Evolutionary conservation across 2,888 invertebrate species (phyloP), one percentile per base, ranked within the genome.

Genomic region (Aleiodes leptofemur): DNA sequence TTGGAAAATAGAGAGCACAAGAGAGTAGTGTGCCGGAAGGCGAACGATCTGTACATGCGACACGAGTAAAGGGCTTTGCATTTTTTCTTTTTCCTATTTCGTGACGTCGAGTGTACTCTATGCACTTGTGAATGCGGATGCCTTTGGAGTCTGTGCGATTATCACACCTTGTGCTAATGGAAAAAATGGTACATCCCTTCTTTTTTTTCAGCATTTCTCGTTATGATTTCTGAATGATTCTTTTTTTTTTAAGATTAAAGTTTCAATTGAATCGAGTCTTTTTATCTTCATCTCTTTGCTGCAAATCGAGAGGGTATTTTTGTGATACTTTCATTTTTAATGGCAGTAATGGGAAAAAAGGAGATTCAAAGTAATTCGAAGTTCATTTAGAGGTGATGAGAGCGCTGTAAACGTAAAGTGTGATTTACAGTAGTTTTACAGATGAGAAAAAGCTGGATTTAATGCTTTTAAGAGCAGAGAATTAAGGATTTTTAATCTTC

Each of bases 91-190:
- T 43, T 43, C 7, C 43, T 43, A 43, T 43, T 43, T 14, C 38
- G 66, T 51, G 50, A 34, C 43, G 64, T 57, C 64, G 64, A 57
- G 71, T 43, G 69, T 70, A 73, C 72, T 48, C 43, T 71, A 50
- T 53, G 64, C 66, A 16, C 64, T 64, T 23, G 64, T 64, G 64
- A 59, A 59, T 59, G 59, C 38, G 59, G 64, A 64, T 64, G 48
- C 64, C 64, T 64, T 64, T 64, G 48, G 43, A 64, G 64, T 64
- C 14, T 3, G 23, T 23, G 16, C 64, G 64, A 64, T 64, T 64
- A 64, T 64, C 64, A 48, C 64, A 48, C 64, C 64, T 61, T 5
- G 16, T 38, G 14, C 16, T 64, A 64, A 64, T 64, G 64, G 64
- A 64, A 64, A 59, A 14, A 64, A 64, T 64, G 64, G 43, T n/a